Percentiles rank a stretch among this genome's conserved stretches.
Evolutionary conservation across 1,140 invertebrate genomes (phyloP).

Genomic region (Drosophila lacertosa): DNA sequence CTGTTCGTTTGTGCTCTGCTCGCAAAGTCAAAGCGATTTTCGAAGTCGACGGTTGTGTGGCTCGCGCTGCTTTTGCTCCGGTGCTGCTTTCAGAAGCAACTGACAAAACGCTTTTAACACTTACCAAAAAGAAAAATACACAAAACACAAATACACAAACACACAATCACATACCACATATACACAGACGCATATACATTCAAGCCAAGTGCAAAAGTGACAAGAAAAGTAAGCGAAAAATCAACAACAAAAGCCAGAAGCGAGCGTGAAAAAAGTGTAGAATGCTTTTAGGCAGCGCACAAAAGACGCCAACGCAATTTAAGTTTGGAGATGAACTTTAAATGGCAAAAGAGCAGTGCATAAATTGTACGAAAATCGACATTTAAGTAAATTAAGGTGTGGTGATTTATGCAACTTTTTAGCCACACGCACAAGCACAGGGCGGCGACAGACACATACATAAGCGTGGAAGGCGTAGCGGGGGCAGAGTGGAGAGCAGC

Average conservation of each 20-base stretch:
- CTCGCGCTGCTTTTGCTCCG: slow-evolving; percentile 59
- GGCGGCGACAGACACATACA: slow-evolving; percentile 37
- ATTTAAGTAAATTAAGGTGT: slow-evolving; percentile 84
- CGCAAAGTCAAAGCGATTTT: slow-evolving; percentile 81
- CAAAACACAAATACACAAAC: slow-evolving; percentile 26
- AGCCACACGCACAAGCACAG: slow-evolving; percentile 41
- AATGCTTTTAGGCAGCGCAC: slow-evolving; percentile 41
- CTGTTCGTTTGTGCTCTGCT: slow-evolving; percentile 26
- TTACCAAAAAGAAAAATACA: slow-evolving; percentile 21
- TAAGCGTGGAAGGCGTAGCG: background rate
- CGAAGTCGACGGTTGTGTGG: slow-evolving; percentile 81
- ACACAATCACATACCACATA: slow-evolving; percentile 8
- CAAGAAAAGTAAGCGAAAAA: slow-evolving; percentile 36
- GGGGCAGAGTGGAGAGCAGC: slow-evolving; percentile 17
- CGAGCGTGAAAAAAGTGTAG: slow-evolving; percentile 46
- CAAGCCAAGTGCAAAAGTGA: slow-evolving; percentile 5
- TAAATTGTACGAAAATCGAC: slow-evolving; percentile 32
- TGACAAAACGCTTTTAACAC: slow-evolving; percentile 60
- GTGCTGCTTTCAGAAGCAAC: slow-evolving; percentile 56
- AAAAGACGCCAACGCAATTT: slow-evolving; percentile 13
- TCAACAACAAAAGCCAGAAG: slow-evolving; percentile 22
- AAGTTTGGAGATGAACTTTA: slow-evolving; percentile 4
- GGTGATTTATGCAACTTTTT: slow-evolving; percentile 84
- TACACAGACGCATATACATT: slow-evolving; percentile 6
- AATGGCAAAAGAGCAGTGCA: slow-evolving; percentile 8